Base-by-base conservation (phyloP, 2,888 invertebrate species). In the Furcula furcula region DNA sequence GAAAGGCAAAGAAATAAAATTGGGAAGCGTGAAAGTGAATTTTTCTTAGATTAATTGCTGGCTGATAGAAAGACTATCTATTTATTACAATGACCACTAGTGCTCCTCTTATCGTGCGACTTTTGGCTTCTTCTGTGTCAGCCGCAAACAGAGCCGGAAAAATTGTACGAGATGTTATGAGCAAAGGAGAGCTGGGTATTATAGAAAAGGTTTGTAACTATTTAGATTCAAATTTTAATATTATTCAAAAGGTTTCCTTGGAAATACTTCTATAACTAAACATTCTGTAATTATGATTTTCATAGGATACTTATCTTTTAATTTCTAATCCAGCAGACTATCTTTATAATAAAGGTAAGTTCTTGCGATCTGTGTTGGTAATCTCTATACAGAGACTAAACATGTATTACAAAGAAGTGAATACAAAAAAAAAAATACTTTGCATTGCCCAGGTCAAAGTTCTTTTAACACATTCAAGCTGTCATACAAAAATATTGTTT, bases 121-220 rank as follows among this genome's bases (percentile, higher is more conserved):
- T 97, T 36, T 81, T 97, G 31, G 95, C 95, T 21, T 93, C 94
- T 7, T 95, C 96, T 15, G 93, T 95, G 14, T 91, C 91, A 25
- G 94, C 94, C 15, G 95, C 97, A 0, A 91, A 92, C 54, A 91
- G 94, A 60, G 97, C 98, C 46, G 98, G 97, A 0, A 92, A 92
- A 81, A 97, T 98, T 40, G 96, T 98, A 29, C 90, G 97, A 49
- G 97, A 98, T 90, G 93, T 98, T 26, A 93, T 98, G 92, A 93
- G 91, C 52, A 93, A 93, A 70, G 98, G 98, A 25, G 95, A 97
- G 61, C 88, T 98, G 25, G 96, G 95, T 34, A 97, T 98, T 57
- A 92, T 98, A 7, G 96, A 98, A 64, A 98, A 98, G 92, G 96
- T 95, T 79, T 37, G 54, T 38, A 16, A 7, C 3, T 31, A 6